Evolutionary conservation across 2,113 vertebrate species (phyloP).

Genomic region (Apus apus): DNA sequence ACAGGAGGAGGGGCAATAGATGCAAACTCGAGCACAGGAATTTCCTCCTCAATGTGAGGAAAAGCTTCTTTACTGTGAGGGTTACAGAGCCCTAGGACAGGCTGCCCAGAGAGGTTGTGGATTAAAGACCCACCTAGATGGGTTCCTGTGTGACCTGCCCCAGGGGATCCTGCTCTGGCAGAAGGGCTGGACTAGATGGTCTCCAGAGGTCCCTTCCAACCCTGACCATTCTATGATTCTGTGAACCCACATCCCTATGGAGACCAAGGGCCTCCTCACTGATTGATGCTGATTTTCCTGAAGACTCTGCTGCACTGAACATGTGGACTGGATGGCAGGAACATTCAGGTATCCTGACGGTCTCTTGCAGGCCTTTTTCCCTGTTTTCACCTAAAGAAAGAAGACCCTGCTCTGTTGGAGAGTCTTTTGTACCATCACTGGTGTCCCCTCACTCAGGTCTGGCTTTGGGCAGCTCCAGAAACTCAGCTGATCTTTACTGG

Average conservation of each 20-base stretch:
- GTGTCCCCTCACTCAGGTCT: neutral
- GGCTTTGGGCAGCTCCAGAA: neutral
- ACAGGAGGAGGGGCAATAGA: too few relatives aligned
- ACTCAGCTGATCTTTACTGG: neutral
- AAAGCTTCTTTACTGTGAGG: too few relatives aligned
- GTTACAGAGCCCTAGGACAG: too few relatives aligned
- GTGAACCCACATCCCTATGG: neutral
- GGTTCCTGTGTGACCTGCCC: too few relatives aligned
- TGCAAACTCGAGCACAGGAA: too few relatives aligned
- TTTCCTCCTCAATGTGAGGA: too few relatives aligned
- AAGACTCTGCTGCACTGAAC: neutral
- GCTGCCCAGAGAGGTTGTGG: too few relatives aligned
- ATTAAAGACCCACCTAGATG: too few relatives aligned
- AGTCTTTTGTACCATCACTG: neutral
- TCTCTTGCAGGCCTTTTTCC: neutral
- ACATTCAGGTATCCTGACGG: neutral
- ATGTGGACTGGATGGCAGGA: neutral
- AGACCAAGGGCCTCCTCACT: neutral
- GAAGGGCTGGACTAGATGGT: too few relatives aligned
- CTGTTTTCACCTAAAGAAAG: neutral
- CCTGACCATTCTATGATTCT: too few relatives aligned
- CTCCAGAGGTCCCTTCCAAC: too few relatives aligned
- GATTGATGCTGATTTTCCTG: neutral
- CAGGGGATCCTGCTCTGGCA: too few relatives aligned
- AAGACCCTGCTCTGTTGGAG: neutral